Percentiles rank a stretch among this genome's conserved stretches.
These are phyloP conservation scores for Liparis tanakae DNA, from an alignment of 2,797 vertebrate genomes.

Conservation along the genomic window DNA sequence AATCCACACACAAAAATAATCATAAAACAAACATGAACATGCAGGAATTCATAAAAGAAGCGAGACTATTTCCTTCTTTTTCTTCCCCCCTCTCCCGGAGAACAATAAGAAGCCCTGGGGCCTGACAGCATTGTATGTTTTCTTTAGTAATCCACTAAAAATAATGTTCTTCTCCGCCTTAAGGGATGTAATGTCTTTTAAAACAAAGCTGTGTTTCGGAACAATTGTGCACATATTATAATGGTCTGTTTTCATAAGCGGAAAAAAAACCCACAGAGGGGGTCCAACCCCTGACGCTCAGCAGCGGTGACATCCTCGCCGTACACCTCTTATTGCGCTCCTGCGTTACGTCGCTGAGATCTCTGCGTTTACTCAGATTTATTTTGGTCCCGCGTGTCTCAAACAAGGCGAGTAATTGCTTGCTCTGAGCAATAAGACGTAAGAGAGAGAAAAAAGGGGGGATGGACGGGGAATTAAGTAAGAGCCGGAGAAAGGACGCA, in stretches of 20 bases:
- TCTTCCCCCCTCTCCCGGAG: background rate
- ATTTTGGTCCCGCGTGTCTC: slow-evolving; percentile 61
- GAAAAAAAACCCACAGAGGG: slow-evolving; percentile 11
- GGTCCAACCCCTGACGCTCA: slow-evolving; percentile 15
- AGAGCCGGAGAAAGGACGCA: slow-evolving; percentile 43
- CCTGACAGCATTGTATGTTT: slow-evolving; percentile 35
- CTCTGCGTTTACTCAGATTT: slow-evolving; percentile 58
- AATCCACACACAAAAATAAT: slow-evolving; percentile 37
- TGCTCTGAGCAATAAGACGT: slow-evolving; percentile 59
- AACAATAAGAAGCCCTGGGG: slow-evolving; percentile 40
- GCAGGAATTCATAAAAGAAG: background rate
- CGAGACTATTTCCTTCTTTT: background rate
- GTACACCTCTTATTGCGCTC: slow-evolving; percentile 31
- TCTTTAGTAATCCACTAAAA: slow-evolving; percentile 49
- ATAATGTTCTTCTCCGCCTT: slow-evolving; percentile 35
- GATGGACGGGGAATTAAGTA: slow-evolving; percentile 29
- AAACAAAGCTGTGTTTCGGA: slow-evolving; percentile 28
- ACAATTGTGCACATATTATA: slow-evolving; percentile 32
- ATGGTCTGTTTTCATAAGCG: slow-evolving; percentile 19
- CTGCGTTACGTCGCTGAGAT: slow-evolving; percentile 41
- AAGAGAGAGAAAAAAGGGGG: slow-evolving; percentile 37
- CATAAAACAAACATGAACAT: slow-evolving; percentile 36
- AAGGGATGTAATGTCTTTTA: slow-evolving; percentile 25
- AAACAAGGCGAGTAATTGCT: slow-evolving; percentile 71
- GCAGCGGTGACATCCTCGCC: slow-evolving; percentile 42